Conservation (phyloP, 2,888 invertebrate genomes). For the Melinaea marsaeus region DNA sequence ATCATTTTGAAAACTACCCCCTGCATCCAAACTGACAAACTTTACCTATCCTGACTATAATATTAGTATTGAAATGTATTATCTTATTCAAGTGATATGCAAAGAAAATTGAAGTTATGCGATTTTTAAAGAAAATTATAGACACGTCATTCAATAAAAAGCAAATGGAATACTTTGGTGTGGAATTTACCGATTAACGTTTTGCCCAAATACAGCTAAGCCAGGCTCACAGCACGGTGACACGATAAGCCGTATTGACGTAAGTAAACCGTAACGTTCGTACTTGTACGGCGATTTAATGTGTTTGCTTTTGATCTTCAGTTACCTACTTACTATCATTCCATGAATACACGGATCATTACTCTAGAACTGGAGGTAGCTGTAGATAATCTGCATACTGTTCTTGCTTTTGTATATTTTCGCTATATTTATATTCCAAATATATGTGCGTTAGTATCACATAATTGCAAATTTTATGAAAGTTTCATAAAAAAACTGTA, state of each 20-base stretch:
- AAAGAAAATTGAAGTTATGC: neutral
- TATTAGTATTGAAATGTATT: too few relatives aligned
- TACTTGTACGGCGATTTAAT: neutral
- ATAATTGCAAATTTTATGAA: too few relatives aligned
- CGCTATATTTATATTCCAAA: too few relatives aligned
- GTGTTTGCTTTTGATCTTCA: neutral
- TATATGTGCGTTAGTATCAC: too few relatives aligned
- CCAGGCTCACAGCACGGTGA: slow-evolving; percentile 22
- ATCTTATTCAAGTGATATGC: too few relatives aligned
- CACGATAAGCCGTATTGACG: slow-evolving; percentile 16
- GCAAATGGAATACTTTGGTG: slow-evolving; percentile 13
- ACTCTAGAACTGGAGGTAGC: neutral
- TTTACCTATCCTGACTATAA: too few relatives aligned
- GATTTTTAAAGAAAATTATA: too few relatives aligned
- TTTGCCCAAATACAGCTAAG: slow-evolving; percentile 21
- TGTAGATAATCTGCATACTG: too few relatives aligned
- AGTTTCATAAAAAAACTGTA: too few relatives aligned
- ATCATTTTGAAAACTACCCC: too few relatives aligned
- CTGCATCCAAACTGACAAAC: too few relatives aligned
- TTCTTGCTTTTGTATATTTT: too few relatives aligned
- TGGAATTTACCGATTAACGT: slow-evolving; percentile 16
- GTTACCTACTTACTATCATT: neutral
- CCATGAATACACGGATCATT: neutral
- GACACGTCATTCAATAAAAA: slow-evolving; percentile 3
- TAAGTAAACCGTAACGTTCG: neutral